Base-by-base conservation (phyloP, 2,113 vertebrate genomes). In the Hylia prasina region DNA sequence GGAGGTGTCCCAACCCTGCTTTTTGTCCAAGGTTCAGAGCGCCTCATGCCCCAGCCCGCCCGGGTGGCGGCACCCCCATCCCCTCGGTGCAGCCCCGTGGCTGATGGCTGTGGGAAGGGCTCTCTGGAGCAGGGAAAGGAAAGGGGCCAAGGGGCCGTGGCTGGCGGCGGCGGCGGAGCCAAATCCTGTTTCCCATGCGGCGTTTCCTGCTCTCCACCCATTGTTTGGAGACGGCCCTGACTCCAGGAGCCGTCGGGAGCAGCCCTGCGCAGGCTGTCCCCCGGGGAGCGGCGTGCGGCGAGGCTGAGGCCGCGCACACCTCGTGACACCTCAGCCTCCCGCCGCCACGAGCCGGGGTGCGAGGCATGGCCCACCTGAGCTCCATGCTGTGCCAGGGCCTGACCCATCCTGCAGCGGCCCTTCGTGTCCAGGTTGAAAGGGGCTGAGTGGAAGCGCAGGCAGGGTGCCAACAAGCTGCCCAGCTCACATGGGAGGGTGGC, bases 121-220 rank as follows among this genome's bases (percentile, higher is more conserved):
- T 90, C 89, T 94, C 85, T 94, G 90, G 92, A 96, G 91, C 78
- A 91, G 79, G 87, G 95, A 94, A 94, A 95, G 95, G 97, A 95
- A 96, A 94, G 95, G 85, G 96, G 89, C 95, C 93, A 90, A 92
- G 91, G 83, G 95, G 95, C 95, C 31, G 81, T 54, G 89, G 66
- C 94, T 93, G 93, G 91, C 21, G 83, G 78, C 37, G 28, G 85
- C 66, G 72, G 78, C 75, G 20, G 50, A 96, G 95, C 76, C 88
- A 96, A 97, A 97, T 97, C 97, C 97, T 97, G 97, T 97, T 97
- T 97, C 96, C 96, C 97, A 97, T 97, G 86, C 33, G 3, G 81
- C 42, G 58, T 97, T 97, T 97, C 97, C 97, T 97, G 97, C 95
- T 97, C 97, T 96, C 97, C 97, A 97, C 97, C 97, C 97, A 97